These are phyloP conservation scores for Miichthys miiuy DNA, from an alignment of 2,797 vertebrate genomes.

Conservation along the genomic window DNA sequence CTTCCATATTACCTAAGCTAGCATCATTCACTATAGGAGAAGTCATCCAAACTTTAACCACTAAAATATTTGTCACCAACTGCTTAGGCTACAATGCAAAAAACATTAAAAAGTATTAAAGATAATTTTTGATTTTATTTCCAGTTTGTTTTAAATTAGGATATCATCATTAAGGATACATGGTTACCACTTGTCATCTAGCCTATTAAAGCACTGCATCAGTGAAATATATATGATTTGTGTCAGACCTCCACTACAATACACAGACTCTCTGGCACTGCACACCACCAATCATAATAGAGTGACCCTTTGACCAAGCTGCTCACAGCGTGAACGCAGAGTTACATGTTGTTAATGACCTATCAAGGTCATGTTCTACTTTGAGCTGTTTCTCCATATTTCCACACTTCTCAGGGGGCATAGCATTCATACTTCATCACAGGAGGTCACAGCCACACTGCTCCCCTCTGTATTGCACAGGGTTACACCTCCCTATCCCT, in stretches of 20 bases:
- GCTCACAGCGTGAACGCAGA: slow-evolving; percentile 47
- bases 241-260: slow-evolving; percentile 2
- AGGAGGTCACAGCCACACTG: slow-evolving; percentile 60
- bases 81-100: not conserved
- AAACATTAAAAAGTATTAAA: too few species aligned
- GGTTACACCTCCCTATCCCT: slow-evolving; percentile 46
- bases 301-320: slow-evolving; percentile 51
- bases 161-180: not conserved
- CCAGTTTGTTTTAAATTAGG: not conserved
- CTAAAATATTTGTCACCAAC: not conserved
- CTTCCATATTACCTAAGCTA: not conserved
- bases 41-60: not conserved
- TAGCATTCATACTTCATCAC: slow-evolving; percentile 68
- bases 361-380: slow-evolving; percentile 73
- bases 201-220: not conserved
- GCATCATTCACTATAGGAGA: not conserved
- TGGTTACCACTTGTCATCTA: not conserved
- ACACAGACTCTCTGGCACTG: not conserved
- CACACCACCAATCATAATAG: slow-evolving; percentile 30
- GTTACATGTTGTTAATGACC: slow-evolving; percentile 69
- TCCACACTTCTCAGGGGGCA: slow-evolving; percentile 61
- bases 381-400: slow-evolving; percentile 59
- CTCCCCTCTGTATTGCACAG: slow-evolving; percentile 50
- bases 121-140: not conserved
- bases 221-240: slow-evolving; percentile 3